phyloP scores from a whole-genome alignment of 1,140 invertebrate species.

The Lamellibrachia luymesi region DNA sequence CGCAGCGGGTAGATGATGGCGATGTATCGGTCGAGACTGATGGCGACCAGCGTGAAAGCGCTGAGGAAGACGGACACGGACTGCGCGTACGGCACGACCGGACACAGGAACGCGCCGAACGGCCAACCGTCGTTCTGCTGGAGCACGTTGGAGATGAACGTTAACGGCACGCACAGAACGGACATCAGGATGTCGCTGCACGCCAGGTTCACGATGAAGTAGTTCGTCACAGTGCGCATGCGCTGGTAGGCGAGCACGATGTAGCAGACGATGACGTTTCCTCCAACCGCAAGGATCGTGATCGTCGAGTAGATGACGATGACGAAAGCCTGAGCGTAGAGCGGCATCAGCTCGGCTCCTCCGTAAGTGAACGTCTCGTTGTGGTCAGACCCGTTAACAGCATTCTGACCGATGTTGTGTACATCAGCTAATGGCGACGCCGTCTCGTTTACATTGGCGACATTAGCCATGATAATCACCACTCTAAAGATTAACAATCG shows the following conservation, averaged over 20 bases:
- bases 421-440: neutral
- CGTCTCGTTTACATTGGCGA: neutral
- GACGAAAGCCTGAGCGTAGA: conserved; percentile 40
- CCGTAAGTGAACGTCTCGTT: neutral
- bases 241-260: conserved; percentile 79
- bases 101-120: conserved; percentile 74
- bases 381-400: neutral
- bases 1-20: conserved; percentile 84
- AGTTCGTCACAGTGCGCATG: conserved; percentile 92
- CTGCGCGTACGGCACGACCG: conserved; percentile 18
- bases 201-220: conserved; percentile 85
- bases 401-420: neutral
- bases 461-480: neutral
- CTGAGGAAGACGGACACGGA: conserved; percentile 50
- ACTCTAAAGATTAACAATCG: neutral
- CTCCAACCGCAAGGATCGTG: conserved; percentile 62
- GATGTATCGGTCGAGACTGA: conserved; percentile 82
- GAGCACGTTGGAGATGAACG: conserved; percentile 73
- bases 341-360: conserved; percentile 28
- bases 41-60: conserved; percentile 81
- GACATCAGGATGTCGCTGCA: conserved; percentile 77
- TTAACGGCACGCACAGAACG: conserved; percentile 82
- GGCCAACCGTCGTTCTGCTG: conserved; percentile 74
- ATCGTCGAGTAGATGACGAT: conserved; percentile 47
- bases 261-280: conserved; percentile 85